Percentiles rank a stretch among this genome's conserved stretches.
Evolutionary conservation across 2,888 invertebrate genomes (phyloP).

Genomic region (Acleris literana): DNA sequence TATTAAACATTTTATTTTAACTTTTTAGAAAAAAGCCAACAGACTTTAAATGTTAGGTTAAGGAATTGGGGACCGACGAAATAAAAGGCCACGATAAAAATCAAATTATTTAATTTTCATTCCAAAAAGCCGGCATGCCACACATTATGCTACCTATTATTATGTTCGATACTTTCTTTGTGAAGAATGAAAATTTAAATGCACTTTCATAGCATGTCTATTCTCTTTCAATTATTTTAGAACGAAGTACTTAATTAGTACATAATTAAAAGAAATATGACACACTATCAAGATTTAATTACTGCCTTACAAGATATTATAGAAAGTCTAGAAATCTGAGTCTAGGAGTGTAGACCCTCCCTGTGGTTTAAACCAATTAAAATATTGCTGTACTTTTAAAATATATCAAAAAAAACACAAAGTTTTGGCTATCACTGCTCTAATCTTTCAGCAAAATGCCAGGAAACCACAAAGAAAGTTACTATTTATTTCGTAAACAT

Average conservation of each 20-base stretch:
- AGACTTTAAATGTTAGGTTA: no score
- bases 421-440: not conserved
- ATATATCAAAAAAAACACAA: not conserved
- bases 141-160: slow-evolving; percentile 63
- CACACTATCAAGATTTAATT: slow-evolving; percentile 67
- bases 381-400: not conserved
- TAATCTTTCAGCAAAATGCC: slow-evolving; percentile 24
- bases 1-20: no score
- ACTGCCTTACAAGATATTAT: slow-evolving; percentile 58
- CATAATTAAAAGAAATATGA: slow-evolving; percentile 77
- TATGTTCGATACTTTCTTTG: slow-evolving; percentile 54
- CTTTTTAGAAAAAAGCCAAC: no score
- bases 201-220: slow-evolving; percentile 72
- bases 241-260: slow-evolving; percentile 52
- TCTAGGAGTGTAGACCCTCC: slow-evolving; percentile 46
- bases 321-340: slow-evolving; percentile 48
- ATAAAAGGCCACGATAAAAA: slow-evolving; percentile 46
- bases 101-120: slow-evolving; percentile 71
- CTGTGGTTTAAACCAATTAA: slow-evolving; percentile 52
- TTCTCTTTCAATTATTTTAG: slow-evolving; percentile 62
- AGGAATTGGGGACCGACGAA: slow-evolving; percentile 21
- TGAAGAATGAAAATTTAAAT: slow-evolving; percentile 69
- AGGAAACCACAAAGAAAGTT: slow-evolving; percentile 63
- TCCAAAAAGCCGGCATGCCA: slow-evolving; percentile 78
- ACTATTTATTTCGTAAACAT: slow-evolving; percentile 40